Evolutionary conservation across 2,113 vertebrate genomes (phyloP), one percentile per base, ranked within the genome.

Genomic region (Brienomyrus brachyistius): DNA sequence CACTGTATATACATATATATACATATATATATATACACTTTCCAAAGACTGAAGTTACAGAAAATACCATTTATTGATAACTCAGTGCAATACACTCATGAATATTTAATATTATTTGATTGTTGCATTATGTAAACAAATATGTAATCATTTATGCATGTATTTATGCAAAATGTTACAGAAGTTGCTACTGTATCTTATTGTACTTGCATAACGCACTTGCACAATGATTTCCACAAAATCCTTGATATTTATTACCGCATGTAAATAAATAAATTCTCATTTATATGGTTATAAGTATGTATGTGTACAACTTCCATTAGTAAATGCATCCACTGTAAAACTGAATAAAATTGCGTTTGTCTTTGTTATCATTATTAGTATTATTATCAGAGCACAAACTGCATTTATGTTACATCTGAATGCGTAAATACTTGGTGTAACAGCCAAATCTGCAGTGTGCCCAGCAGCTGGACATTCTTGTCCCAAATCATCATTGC

Each of bases 401-500:
- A 80, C 40, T 80, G 40, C 35, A 80, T 43, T 43, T 43, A 43
- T 80, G 43, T 80, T 80, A 80, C 13, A 43, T 80, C 7, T 80
- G 15, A 80, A 19, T 80, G 35, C 35, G 0, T 43, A 80, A 80
- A 40, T 40, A 15, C 15, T 43, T 93, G 94, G 94, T 95, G 93
- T 91, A 95, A 92, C 91, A 95, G 92, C 94, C 92, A 59, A 27
- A 62, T 52, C 35, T 23, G 10, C 48, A 85, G 89, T 47, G 95
- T 94, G 94, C 94, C 95, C 94, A 94, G 95, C 95, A 94, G 93
- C 90, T 90, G 94, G 94, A 94, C 88, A 94, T 19, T 82, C 90
- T 92, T 95, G 95, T 96, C 94, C 95, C 95, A 96, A 97, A 97
- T 97, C 96, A 96, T 96, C 91, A 88, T 92, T 95, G 96, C 95